Percentiles rank a stretch among this genome's conserved stretches.
Conservation (phyloP, 2,888 invertebrate genomes). For the Drosophila neoperkinsi region DNA sequence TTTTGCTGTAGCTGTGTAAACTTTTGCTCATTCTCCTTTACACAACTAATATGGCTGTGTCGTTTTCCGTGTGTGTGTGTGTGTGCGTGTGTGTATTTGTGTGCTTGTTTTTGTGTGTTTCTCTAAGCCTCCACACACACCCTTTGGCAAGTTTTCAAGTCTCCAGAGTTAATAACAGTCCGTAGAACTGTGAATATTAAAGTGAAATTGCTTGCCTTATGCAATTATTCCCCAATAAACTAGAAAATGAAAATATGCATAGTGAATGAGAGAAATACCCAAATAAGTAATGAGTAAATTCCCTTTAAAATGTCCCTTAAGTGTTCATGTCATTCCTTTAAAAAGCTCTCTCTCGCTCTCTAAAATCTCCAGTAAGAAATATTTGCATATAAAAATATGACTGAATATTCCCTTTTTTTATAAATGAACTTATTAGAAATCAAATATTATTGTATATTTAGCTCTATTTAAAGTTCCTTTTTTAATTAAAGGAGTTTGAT, state of each 20-base stretch:
- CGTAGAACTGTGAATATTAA: background rate
- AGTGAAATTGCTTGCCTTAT: background rate
- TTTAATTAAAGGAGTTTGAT: background rate
- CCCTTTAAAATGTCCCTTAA: background rate
- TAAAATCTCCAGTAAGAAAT: background rate
- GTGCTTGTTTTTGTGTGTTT: constrained; percentile 36
- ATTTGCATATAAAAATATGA: background rate
- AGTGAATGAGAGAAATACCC: background rate
- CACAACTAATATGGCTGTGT: constrained; percentile 52
- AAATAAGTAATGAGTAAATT: background rate
- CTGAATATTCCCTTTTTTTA: background rate
- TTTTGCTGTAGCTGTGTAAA: constrained; percentile 50
- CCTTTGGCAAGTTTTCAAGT: constrained; percentile 70
- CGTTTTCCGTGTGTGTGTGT: constrained; percentile 1
- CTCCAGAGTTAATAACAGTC: constrained; percentile 11
- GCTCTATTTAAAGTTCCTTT: background rate
- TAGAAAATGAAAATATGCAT: background rate
- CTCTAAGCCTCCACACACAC: constrained; percentile 58
- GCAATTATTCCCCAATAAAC: background rate
- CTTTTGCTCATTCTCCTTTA: constrained; percentile 60
- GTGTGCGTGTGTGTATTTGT: constrained; percentile 11
- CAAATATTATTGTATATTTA: background rate
- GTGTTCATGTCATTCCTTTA: background rate
- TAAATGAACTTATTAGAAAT: background rate
- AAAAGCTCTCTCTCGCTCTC: background rate